A percentile compares a stretch with the other conserved stretches of the same genome.
phyloP scores from a whole-genome alignment of 2,888 invertebrate species.

The Drosophila meridionalis region DNA sequence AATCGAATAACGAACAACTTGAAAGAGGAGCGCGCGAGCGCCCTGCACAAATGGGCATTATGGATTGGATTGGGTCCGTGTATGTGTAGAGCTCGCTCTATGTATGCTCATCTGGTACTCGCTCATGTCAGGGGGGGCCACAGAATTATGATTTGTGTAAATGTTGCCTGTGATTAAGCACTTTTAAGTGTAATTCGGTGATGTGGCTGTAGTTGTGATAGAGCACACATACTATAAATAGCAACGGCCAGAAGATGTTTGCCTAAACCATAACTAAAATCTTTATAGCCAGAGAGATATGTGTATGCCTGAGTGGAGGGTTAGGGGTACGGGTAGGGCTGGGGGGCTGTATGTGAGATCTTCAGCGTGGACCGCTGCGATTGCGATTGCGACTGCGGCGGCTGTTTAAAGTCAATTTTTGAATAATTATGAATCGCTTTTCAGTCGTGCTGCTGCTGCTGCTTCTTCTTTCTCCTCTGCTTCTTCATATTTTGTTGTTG shows the following conservation, averaged over 20 bases:
- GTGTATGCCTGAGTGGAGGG: slow-evolving; percentile 9
- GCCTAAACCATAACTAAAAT: slow-evolving; percentile 82
- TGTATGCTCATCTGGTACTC: slow-evolving; percentile 11
- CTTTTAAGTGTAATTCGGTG: slow-evolving; percentile 76
- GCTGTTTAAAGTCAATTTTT: slow-evolving; percentile 77
- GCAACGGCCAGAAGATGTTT: slow-evolving; percentile 54
- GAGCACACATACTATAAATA: slow-evolving; percentile 68
- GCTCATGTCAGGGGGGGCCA: not conserved
- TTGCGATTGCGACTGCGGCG: slow-evolving; percentile 43
- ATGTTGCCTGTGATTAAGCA: slow-evolving; percentile 75
- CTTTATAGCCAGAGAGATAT: slow-evolving; percentile 71
- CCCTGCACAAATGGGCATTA: slow-evolving; percentile 44
- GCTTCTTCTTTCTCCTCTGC: slow-evolving; percentile 5
- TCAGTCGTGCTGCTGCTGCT: slow-evolving; percentile 34
- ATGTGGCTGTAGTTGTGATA: slow-evolving; percentile 32
- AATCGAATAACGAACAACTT: slow-evolving; percentile 59
- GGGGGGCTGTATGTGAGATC: slow-evolving; percentile 9
- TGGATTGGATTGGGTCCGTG: slow-evolving; percentile 28
- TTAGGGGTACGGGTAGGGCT: no score
- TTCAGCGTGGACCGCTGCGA: slow-evolving; percentile 6
- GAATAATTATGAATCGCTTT: slow-evolving; percentile 81
- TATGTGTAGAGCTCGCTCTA: slow-evolving; percentile 7
- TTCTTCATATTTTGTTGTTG: slow-evolving; percentile 24
- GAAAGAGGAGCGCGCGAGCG: slow-evolving; percentile 49
- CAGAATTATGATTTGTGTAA: slow-evolving; percentile 78